phyloP scores from a whole-genome alignment of 2,113 vertebrate genomes.

The Trinectes maculatus region DNA sequence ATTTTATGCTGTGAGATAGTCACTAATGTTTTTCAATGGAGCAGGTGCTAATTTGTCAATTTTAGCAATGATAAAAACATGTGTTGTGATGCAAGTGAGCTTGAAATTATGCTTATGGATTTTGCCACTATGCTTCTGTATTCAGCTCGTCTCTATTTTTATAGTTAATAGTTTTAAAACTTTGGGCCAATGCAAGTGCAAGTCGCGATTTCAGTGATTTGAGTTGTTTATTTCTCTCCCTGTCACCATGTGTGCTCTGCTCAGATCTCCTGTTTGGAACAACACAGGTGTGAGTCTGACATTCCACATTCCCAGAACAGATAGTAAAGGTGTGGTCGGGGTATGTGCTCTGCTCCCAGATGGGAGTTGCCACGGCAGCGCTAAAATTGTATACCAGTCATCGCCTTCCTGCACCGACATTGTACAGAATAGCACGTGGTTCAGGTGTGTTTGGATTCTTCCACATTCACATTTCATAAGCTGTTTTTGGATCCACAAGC shows the following conservation, averaged over 20 bases:
- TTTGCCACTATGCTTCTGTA: too few relatives aligned
- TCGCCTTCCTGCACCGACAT: constrained; percentile 46
- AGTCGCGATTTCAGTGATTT: too few relatives aligned
- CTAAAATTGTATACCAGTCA: constrained; percentile 47
- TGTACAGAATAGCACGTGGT: constrained; percentile 52
- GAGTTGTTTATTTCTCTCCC: background rate
- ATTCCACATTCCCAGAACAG: constrained; percentile 57
- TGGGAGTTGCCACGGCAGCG: constrained; percentile 46
- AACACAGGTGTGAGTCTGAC: constrained; percentile 38
- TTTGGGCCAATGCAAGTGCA: too few relatives aligned
- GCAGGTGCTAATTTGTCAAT: too few relatives aligned
- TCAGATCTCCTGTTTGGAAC: constrained; percentile 63
- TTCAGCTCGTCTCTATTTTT: too few relatives aligned
- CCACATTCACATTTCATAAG: too few relatives aligned
- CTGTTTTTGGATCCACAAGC: background rate
- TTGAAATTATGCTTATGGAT: too few relatives aligned
- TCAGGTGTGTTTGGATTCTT: constrained; percentile 42
- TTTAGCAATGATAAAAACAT: too few relatives aligned
- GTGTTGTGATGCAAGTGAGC: too few relatives aligned
- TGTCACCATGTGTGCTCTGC: background rate
- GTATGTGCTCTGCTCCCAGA: constrained; percentile 58
- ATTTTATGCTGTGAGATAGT: too few relatives aligned
- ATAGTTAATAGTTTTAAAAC: too few relatives aligned
- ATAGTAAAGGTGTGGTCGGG: constrained; percentile 35
- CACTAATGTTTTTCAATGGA: too few relatives aligned